These are phyloP conservation scores for Gryllus longicercus DNA, from an alignment of 2,888 invertebrate species.

Conservation along the genomic window DNA sequence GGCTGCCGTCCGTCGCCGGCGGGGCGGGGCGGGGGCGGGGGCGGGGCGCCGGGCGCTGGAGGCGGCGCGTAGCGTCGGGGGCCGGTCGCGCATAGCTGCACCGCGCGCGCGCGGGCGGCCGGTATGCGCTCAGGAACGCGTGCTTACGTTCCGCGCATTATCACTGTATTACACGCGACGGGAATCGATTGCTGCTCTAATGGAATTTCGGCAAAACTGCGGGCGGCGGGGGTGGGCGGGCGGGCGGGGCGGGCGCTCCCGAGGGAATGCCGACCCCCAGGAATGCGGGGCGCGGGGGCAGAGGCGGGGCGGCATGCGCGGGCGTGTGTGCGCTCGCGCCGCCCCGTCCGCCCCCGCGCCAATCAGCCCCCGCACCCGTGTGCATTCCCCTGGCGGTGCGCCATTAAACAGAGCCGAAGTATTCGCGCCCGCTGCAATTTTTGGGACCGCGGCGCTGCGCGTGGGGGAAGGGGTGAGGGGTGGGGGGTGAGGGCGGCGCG, in stretches of 20 bases:
- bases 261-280: constrained; percentile 3
- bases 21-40: neutral
- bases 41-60: neutral
- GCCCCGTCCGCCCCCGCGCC: too few relatives aligned
- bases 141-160: constrained; percentile 17
- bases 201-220: constrained; percentile 17
- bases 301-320: constrained; percentile 19
- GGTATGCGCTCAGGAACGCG: neutral
- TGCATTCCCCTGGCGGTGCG: too few relatives aligned
- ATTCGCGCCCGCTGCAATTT: too few relatives aligned
- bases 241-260: neutral
- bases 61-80: neutral
- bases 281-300: constrained; percentile 26
- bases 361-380: too few relatives aligned
- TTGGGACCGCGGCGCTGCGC: too few relatives aligned
- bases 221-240: neutral
- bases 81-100: neutral
- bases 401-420: too few relatives aligned
- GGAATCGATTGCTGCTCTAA: constrained; percentile 17
- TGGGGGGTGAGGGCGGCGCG: too few relatives aligned
- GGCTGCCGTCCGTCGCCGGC: neutral
- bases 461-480: too few relatives aligned
- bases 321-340: neutral
- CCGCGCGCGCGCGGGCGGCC: neutral
- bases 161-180: constrained; percentile 8